Base-by-base conservation (phyloP, 2,113 vertebrate species). In the Sylvilagus bachmani region DNA sequence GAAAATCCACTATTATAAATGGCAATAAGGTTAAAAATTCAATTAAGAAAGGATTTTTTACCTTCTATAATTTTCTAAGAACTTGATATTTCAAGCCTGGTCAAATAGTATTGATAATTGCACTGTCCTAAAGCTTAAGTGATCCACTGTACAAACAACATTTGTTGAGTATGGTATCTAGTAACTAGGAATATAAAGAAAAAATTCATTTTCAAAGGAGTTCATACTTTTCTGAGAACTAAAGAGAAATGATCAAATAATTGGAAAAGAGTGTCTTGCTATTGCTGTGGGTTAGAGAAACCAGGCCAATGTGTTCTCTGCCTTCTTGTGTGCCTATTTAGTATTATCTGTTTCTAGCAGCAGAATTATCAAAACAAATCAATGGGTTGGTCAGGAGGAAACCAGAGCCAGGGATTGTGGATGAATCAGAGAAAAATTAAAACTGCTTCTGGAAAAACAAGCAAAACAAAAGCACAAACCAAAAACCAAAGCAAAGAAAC, bases 221-320 rank as follows among this genome's bases (percentile, higher is more conserved):
- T 24, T 86, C 75, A 83, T 12, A 55, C 70, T 90, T 96, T 91
- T 49, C 70, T 79, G n/a, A 22, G 31, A 86, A 94, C 51, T 94
- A 94, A 92, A 66, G 55, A 80, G 16, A 95, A 92, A 53, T 95
- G 25, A 90, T 53, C 21, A 87, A 92, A 94, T 92, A 86, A 90
- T 90, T 95, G 67, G 70, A 80, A 44, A 78, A 58, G 33, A 79
- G 51, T 82, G 25, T 58, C 38, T 92, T 90, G 69, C 78, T 91
- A 62, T 82, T 38, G 22, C n/a, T 69, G 58, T 90, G 24, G 29
- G 16, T 5, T 73, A 91, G 27, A 21, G 22, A 80, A 3, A 22
- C 14, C 83, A 51, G 51, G 1, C 75, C 90, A 77, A 84, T 95
- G 58, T 19, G 62, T 77, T 33, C 89, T 85, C 51, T 90, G 62